Evolutionary conservation across 2,113 vertebrate genomes (phyloP), one percentile per base, ranked within the genome.

Genomic region (Pelecanoides urinatrix): DNA sequence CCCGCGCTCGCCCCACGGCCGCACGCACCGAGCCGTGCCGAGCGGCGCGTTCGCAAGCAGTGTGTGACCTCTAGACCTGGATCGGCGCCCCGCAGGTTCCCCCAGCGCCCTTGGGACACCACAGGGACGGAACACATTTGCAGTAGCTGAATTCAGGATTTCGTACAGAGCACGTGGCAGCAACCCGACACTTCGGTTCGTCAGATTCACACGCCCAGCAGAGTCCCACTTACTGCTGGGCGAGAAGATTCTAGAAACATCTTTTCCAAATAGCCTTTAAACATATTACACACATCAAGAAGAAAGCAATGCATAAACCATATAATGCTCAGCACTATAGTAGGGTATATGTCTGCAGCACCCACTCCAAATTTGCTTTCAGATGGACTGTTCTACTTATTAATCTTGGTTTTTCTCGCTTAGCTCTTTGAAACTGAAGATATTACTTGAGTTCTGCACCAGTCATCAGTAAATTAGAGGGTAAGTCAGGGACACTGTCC

Each of bases 91-190:
- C 4, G 17, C 17, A 8, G 45, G 32, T 18, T 23, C 67, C 81
- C 45, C 40, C 61, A 15, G 16, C 34, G 6, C 34, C 29, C 52
- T 2, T 0, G 13, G 73, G 53, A 29, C 7, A 0, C 4, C 16
- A 10, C 52, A 12, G 52, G 21, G 40, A 53, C 47, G 15, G 1
- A 27, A 27, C 0, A 0, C 15, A 6, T 25, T 22, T 32, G 42
- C 61, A 26, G 66, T 6, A 26, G 27, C 42, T 63, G 9, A 19
- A 13, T 10, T 45, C 62, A 25, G 92, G 29, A 27, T 16, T 45
- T 17, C 11, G 62, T 32, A 42, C 27, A 34, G 79, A 49, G 75
- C 26, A 2, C 2, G 0, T 7, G 65, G 65, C 88, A 77, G 25
- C 6, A 66, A 90, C 79, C 74, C 3, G 0, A 29, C 36, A 2